Conservation (phyloP, 2,888 invertebrate genomes). For the Scotopteryx bipunctaria region DNA sequence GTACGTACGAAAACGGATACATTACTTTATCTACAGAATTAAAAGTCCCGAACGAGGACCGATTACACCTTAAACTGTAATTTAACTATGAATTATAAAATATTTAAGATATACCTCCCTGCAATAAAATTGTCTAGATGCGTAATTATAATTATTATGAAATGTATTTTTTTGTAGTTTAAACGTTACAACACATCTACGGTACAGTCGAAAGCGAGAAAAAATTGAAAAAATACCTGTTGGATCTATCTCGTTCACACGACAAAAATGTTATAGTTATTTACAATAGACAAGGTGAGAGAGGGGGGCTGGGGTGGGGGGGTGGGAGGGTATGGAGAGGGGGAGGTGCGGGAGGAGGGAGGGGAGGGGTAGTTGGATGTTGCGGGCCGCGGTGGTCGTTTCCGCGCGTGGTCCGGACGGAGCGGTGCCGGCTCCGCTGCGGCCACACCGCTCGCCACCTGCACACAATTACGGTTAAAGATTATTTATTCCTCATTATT, state of each 20-base stretch:
- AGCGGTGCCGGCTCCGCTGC: slow-evolving; percentile 51
- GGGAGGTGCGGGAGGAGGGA: slow-evolving; percentile 39
- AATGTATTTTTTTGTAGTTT: slow-evolving; percentile 80
- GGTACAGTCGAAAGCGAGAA: slow-evolving; percentile 83
- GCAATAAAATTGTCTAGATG: slow-evolving; percentile 80
- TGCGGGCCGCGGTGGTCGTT: slow-evolving; percentile 67
- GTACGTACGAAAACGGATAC: slow-evolving; percentile 49
- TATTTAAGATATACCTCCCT: slow-evolving; percentile 80
- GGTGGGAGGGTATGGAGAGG: slow-evolving; percentile 43
- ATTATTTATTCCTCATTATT: no score
- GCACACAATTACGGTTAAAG: slow-evolving; percentile 18
- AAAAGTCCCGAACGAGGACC: slow-evolving; percentile 66
- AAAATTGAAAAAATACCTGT: slow-evolving; percentile 83
- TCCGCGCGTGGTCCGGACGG: slow-evolving; percentile 52
- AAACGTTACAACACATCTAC: slow-evolving; percentile 81
- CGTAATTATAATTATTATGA: slow-evolving; percentile 74
- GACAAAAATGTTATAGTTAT: slow-evolving; percentile 81
- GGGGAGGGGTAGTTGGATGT: slow-evolving; percentile 43
- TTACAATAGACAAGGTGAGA: slow-evolving; percentile 75
- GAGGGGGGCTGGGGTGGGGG: slow-evolving; percentile 40
- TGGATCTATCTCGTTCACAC: slow-evolving; percentile 82
- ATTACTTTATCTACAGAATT: slow-evolving; percentile 61
- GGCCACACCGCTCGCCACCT: slow-evolving; percentile 82
- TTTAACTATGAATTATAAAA: slow-evolving; percentile 80
- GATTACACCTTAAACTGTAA: slow-evolving; percentile 74